Evolutionary conservation across 1,140 invertebrate genomes (phyloP), one percentile per base, ranked within the genome.

Genomic region (Drosophila sechellia): DNA sequence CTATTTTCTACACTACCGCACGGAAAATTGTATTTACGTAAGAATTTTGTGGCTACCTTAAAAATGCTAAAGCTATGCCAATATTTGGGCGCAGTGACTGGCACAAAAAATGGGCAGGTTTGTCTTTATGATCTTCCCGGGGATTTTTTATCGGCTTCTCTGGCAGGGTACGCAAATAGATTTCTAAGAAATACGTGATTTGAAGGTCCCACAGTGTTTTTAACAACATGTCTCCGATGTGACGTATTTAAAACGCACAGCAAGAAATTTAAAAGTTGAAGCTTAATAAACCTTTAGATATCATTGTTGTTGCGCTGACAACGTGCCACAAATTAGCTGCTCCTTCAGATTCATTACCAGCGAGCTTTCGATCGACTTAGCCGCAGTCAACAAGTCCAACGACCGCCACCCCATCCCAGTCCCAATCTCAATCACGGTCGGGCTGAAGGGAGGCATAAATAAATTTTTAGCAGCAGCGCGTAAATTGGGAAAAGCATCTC

Each of bases 291-390:
- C 27, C 8, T 12, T 25, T 10, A 25, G 37, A 54, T 43, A 22
- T 6, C 22, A 11, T 37, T 39, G 55, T 27, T 35, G 65, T 56
- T 42, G 40, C 31, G 50, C 45, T 79, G 65, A 59, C 65, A 79
- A 77, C 37, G 66, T 39, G 65, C 75, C 58, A 72, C 59, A 63
- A 81, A 86, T 87, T 87, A 83, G 79, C 81, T 79, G 58, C 65
- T 87, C 55, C 81, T 83, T 87, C 59, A 65, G 79, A 65, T 87
- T 79, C 79, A 87, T 81, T 83, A 79, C 75, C 85, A 52, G 45
- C 45, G 54, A 49, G 76, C 83, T 79, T 87, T 79, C 66, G 56
- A 77, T 65, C 55, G 84, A 83, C 66, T 87, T 81, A 81, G 61
- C 60, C 74, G 59, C 45, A 80, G 77, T 76, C 73, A 75, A 74